Percentiles rank a stretch among this genome's conserved stretches.
Conservation (phyloP, 2,797 vertebrate genomes). For the Lagorchestes hirsutus region DNA sequence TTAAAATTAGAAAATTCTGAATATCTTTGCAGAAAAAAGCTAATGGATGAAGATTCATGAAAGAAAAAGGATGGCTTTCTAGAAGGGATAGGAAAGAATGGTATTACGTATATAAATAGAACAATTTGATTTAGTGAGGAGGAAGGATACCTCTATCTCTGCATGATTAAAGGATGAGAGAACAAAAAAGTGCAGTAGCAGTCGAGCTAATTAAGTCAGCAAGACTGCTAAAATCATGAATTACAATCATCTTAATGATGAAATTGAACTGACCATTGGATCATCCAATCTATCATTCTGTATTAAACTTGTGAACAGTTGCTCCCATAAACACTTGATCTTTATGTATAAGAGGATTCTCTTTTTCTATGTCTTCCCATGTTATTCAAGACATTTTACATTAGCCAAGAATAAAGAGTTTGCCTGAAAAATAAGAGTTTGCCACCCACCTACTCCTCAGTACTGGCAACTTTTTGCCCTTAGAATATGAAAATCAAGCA, state of each 20-base stretch:
- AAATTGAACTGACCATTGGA: not conserved
- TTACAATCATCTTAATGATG: not conserved
- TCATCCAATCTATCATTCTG: conserved; percentile 10
- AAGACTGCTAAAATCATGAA: not conserved
- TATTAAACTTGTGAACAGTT: not conserved
- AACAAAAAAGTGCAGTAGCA: not conserved
- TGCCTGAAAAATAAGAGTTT: conserved; percentile 28
- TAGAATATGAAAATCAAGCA: conserved; percentile 2
- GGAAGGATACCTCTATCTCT: not conserved
- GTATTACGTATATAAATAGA: not conserved
- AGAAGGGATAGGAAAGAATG: not conserved
- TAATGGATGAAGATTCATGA: not conserved
- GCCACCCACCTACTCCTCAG: not conserved
- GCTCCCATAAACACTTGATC: not conserved
- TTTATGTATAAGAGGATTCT: conserved; percentile 7
- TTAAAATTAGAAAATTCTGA: not conserved
- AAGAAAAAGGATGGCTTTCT: not conserved
- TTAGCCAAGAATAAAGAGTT: conserved; percentile 39
- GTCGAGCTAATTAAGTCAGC: not conserved
- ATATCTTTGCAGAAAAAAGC: not conserved
- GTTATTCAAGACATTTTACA: not conserved
- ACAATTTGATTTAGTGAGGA: not conserved
- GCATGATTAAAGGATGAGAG: not conserved
- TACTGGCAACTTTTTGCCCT: conserved; percentile 12
- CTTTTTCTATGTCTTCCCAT: not conserved